Base-by-base conservation (phyloP, 53 echinoderm and acorn worm species). In the Stichopus horrens region DNA sequence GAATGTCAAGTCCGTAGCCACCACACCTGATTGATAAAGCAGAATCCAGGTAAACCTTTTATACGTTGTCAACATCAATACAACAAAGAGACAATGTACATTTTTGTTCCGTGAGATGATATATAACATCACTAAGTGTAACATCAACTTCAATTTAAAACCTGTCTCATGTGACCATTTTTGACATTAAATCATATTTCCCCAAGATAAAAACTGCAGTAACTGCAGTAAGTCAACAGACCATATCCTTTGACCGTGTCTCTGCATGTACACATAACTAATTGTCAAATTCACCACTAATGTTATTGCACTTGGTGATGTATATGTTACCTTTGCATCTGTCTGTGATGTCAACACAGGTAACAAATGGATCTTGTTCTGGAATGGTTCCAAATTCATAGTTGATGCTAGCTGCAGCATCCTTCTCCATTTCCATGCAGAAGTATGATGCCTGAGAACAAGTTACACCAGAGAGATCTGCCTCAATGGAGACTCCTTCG, bases 331-430 rank as follows among this genome's bases (percentile, higher is more conserved):
- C 96, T 89, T 92, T 91, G 92, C 96, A 96, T 86, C 96, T 92
- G 74, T 96, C 96, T 60, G 89, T 88, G 68, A 96, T 94, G 84
- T 96, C 92, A 74, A 91, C 81, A 83, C 96, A 96, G 21, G 90
- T 90, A 37, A 91, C 90, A 86, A 91, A 89, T 13, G 90, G 91
- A 52, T 92, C 91, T 76, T 96, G 91, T 57, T 88, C 90, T 76
- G 96, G 96, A 65, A 90, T 83, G 13, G 96, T 94, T 60, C 89
- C 92, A 88, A 96, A 96, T 6, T 91, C 74, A 74, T 96, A 96
- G 82, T 96, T 89, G 7, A 93, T 91, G 23, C 83, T 86, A 7
- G 96, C 88, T 13, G 91, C 90, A 6, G 73, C 88, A 92, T 94
- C 92, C 83, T 96, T 94, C 22, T 90, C 77, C 78, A 96, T 74